Conservation (phyloP, 2,113 vertebrate genomes). For the Tenrec ecaudatus region DNA sequence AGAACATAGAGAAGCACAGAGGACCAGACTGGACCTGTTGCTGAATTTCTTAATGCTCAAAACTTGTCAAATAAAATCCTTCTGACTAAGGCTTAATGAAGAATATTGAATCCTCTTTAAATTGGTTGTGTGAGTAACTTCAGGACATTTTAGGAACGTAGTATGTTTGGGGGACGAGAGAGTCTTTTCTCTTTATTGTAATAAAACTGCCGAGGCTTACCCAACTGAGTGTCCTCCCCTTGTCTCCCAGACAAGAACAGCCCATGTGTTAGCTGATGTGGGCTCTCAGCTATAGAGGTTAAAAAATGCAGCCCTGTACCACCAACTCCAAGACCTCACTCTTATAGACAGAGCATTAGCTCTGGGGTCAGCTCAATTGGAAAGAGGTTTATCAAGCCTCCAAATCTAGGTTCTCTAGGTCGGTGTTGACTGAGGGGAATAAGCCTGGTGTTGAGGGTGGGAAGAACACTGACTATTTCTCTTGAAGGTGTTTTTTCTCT, state of each 20-base stretch:
- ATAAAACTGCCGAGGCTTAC: not conserved
- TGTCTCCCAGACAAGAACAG: not conserved
- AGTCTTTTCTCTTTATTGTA: not conserved
- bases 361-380: not conserved
- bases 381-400: not conserved
- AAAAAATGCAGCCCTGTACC: not conserved
- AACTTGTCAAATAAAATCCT: not conserved
- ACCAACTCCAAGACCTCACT: not conserved
- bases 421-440: not conserved
- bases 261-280: not conserved
- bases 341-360: not conserved
- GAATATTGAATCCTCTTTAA: not conserved
- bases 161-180: not conserved
- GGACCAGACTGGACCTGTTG: not conserved
- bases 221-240: not conserved
- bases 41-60: conserved; percentile 30
- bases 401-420: not conserved
- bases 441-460: not conserved
- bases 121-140: not conserved
- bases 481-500: conserved; percentile 1
- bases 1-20: not conserved
- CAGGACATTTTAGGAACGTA: conserved; percentile 27
- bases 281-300: not conserved
- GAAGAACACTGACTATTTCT: not conserved
- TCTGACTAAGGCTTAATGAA: conserved; percentile 3